phyloP scores from a whole-genome alignment of 2,113 vertebrate species.

The Montifringilla adamsi region DNA sequence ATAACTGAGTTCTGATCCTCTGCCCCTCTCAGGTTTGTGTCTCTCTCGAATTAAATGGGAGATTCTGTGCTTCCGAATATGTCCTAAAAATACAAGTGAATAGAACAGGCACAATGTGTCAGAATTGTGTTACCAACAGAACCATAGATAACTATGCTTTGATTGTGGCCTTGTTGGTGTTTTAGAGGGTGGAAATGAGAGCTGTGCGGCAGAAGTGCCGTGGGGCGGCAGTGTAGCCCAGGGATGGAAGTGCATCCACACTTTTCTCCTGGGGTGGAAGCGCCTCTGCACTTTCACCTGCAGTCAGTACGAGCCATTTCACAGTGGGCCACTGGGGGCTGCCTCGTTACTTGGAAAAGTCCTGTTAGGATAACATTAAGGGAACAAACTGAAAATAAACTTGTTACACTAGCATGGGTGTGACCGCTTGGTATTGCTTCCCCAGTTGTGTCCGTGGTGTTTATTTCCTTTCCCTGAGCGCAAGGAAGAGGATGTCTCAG shows the following conservation, averaged over 20 bases:
- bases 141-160: fast-evolving
- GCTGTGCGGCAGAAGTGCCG: neutral
- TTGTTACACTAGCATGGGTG: neutral
- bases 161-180: neutral
- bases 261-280: too few species aligned
- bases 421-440: neutral
- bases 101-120: neutral
- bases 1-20: neutral
- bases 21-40: neutral
- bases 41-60: neutral
- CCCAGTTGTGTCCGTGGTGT: neutral
- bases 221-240: constrained; percentile 1
- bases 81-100: neutral
- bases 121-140: neutral
- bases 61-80: neutral
- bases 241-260: fast-evolving
- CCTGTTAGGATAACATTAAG: neutral
- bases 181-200: fast-evolving
- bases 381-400: constrained; percentile 25
- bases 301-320: fast-evolving
- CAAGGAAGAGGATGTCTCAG: neutral
- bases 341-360: neutral
- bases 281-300: too few species aligned
- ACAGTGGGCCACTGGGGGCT: neutral
- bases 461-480: neutral